Conservation (phyloP, 2,113 vertebrate species). For the Ophthalmotilapia sp. region DNA sequence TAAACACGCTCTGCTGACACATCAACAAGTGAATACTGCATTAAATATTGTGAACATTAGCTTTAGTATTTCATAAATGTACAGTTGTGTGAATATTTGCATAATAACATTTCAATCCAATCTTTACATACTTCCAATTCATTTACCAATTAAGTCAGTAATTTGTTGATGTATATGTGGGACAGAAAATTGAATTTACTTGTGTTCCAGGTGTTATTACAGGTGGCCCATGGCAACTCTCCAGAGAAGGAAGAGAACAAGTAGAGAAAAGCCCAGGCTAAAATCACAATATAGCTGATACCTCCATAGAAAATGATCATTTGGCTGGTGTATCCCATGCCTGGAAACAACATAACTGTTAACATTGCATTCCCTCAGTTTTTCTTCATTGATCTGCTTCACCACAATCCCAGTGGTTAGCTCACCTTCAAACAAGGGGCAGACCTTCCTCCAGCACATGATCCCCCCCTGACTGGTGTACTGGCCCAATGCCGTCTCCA, state of each 20-base stretch:
- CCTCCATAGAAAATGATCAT: slow-evolving; percentile 49
- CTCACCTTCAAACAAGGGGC: slow-evolving; percentile 62
- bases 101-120: not conserved
- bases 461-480: slow-evolving; percentile 59
- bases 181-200: slow-evolving; percentile 52
- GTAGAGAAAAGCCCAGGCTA: slow-evolving; percentile 75
- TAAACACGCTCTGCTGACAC: not conserved
- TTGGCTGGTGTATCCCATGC: slow-evolving; percentile 56
- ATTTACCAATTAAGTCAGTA: not conserved
- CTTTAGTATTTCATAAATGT: not conserved
- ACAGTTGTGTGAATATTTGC: not conserved
- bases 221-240: slow-evolving; percentile 82
- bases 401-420: not conserved
- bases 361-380: accelerated
- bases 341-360: slow-evolving; percentile 16
- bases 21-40: not conserved
- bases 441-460: slow-evolving; percentile 60
- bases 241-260: slow-evolving; percentile 82
- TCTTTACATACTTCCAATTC: not conserved
- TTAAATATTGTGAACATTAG: not conserved
- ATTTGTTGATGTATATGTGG: not conserved
- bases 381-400: not conserved
- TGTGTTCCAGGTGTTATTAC: slow-evolving; percentile 84
- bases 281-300: slow-evolving; percentile 59
- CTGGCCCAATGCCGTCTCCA: slow-evolving; percentile 60